Percentiles rank a stretch among this genome's conserved stretches.
Evolutionary conservation across 35 echinoderm and acorn worm genomes (phyloP).

Genomic region (Apostichopus parvimensis): DNA sequence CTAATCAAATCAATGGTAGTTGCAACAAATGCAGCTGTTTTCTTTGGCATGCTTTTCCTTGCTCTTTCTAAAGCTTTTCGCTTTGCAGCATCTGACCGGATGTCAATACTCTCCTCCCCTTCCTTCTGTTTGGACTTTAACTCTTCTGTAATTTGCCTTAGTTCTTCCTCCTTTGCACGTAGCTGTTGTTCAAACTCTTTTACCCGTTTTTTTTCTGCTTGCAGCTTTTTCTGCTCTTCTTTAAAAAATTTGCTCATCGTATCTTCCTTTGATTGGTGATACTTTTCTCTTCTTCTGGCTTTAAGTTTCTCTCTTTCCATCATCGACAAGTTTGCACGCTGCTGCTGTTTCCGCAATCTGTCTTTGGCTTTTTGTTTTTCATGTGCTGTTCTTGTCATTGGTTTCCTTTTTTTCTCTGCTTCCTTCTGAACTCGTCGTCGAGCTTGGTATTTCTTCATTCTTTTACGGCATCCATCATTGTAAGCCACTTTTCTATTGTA

Average conservation of each 20-base stretch:
- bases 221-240: not conserved
- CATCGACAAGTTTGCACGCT: not conserved
- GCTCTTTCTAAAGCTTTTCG: conserved; percentile 54
- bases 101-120: conserved; percentile 29
- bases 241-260: not conserved
- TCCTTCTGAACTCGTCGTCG: not conserved
- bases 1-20: conserved; percentile 54
- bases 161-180: conserved; percentile 39
- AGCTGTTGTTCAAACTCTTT: conserved; percentile 32
- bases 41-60: conserved; percentile 57
- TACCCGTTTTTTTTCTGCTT: not conserved
- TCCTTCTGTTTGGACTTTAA: not conserved
- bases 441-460: not conserved
- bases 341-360: not conserved
- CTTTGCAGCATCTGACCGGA: conserved; percentile 47
- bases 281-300: conserved; percentile 1
- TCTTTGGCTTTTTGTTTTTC: not conserved
- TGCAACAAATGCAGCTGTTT: conserved; percentile 28
- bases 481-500: not conserved
- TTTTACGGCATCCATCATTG: not conserved
- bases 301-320: not conserved
- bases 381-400: not conserved
- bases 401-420: not conserved
- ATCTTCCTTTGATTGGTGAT: not conserved
- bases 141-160: conserved; percentile 8